Percentiles rank a stretch among this genome's conserved stretches.
Conservation (phyloP, 2,888 invertebrate genomes). For the Noctua pronuba region DNA sequence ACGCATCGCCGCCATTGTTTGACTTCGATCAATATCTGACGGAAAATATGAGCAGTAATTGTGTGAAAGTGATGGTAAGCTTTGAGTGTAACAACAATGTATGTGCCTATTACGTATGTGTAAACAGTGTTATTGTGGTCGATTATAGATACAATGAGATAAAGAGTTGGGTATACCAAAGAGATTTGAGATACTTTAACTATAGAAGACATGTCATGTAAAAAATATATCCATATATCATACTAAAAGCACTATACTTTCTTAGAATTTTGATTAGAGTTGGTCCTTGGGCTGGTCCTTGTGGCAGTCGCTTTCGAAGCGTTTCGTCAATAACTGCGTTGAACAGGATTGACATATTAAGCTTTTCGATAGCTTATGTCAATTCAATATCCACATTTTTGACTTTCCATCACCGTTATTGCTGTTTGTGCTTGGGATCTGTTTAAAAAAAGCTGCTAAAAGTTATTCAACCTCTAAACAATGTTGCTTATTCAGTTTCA, state of each 20-base stretch:
- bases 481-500: neutral
- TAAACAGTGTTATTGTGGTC: conserved; percentile 26
- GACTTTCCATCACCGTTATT: neutral
- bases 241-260: neutral
- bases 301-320: neutral
- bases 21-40: conserved; percentile 64
- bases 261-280: neutral
- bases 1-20: conserved; percentile 66
- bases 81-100: conserved; percentile 44
- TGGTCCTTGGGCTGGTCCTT: neutral
- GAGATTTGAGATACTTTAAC: neutral
- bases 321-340: neutral
- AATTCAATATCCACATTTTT: neutral
- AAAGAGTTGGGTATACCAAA: neutral
- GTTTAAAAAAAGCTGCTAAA: neutral
- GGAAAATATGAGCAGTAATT: conserved; percentile 58
- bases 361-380: neutral
- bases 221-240: neutral
- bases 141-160: neutral
- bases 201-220: neutral
- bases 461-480: neutral
- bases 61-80: conserved; percentile 62
- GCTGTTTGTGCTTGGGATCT: neutral
- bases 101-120: conserved; percentile 30
- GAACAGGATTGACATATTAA: neutral